Evolutionary conservation across 2,797 vertebrate genomes (phyloP).

Genomic region (Diplodus sargus): DNA sequence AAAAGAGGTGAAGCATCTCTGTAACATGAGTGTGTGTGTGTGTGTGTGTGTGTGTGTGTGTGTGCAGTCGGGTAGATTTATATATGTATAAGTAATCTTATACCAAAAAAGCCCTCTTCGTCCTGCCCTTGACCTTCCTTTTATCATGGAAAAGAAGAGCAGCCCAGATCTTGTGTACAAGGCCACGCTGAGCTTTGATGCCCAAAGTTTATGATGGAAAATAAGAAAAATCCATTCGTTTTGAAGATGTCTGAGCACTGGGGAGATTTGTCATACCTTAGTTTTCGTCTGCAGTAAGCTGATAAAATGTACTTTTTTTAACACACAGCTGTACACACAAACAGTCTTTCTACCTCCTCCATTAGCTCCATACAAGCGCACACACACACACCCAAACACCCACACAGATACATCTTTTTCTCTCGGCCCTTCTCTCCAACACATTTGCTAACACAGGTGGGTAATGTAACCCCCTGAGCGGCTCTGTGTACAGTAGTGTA

Average conservation of each 20-base stretch:
- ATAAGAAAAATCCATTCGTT: conserved; percentile 1
- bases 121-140: conserved; percentile 25
- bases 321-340: background rate
- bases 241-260: conserved; percentile 14
- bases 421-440: background rate
- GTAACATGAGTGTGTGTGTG: background rate
- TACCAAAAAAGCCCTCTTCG: background rate
- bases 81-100: background rate
- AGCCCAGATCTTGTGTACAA: background rate
- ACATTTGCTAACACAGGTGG: conserved; percentile 27
- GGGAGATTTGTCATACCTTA: background rate
- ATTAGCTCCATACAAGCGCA: background rate
- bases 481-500: conserved; percentile 27
- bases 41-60: background rate
- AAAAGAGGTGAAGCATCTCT: conserved; percentile 1
- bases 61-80: background rate
- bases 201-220: background rate
- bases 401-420: background rate
- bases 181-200: background rate
- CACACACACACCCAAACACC: no score
- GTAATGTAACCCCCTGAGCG: conserved; percentile 18
- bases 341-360: background rate
- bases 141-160: conserved; percentile 23
- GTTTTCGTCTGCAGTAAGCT: conserved; percentile 22
- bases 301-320: background rate